These are phyloP conservation scores for Drosophila littoralis DNA, from an alignment of 1,140 invertebrate species.

Conservation along the genomic window DNA sequence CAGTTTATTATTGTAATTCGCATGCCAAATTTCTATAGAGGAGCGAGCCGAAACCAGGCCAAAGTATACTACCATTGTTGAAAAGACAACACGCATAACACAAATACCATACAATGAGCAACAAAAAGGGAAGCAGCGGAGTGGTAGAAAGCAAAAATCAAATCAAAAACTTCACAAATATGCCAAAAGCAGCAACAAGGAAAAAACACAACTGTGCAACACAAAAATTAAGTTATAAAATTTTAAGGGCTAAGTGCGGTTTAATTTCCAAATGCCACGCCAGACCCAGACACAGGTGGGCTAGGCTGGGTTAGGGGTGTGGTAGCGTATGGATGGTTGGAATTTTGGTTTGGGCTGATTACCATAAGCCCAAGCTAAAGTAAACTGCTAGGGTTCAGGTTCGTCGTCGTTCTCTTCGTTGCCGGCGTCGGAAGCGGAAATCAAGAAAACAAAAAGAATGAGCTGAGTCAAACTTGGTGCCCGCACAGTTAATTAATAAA, in stretches of 20 bases:
- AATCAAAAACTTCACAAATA: slow-evolving; percentile 82
- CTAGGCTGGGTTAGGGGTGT: slow-evolving; percentile 31
- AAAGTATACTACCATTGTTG: slow-evolving; percentile 6
- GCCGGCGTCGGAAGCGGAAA: slow-evolving; percentile 69
- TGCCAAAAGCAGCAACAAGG: slow-evolving; percentile 58
- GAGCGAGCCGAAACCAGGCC: slow-evolving; percentile 23
- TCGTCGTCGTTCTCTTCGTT: slow-evolving; percentile 25
- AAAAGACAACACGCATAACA: slow-evolving; percentile 25
- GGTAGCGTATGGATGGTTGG: slow-evolving; percentile 9
- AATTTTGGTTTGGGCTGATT: slow-evolving; percentile 66
- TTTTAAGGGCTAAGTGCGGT: slow-evolving; percentile 77
- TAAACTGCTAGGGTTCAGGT: slow-evolving; percentile 20
- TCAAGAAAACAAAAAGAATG: slow-evolving; percentile 81
- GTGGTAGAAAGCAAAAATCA: slow-evolving; percentile 60
- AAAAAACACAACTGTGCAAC: slow-evolving; percentile 41
- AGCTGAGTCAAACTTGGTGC: slow-evolving; percentile 67
- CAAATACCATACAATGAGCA: slow-evolving; percentile 14
- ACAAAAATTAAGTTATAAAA: slow-evolving; percentile 80
- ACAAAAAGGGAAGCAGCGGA: slow-evolving; percentile 14
- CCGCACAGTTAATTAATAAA: slow-evolving; percentile 69
- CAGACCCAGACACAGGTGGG: slow-evolving; percentile 59
- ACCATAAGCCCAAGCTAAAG: slow-evolving; percentile 70
- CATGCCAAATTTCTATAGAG: slow-evolving; percentile 55
- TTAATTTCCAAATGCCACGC: slow-evolving; percentile 79
- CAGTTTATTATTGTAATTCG: slow-evolving; percentile 80